phyloP scores from a whole-genome alignment of 2,797 vertebrate genomes.

The Gymnopithys bicolor region DNA sequence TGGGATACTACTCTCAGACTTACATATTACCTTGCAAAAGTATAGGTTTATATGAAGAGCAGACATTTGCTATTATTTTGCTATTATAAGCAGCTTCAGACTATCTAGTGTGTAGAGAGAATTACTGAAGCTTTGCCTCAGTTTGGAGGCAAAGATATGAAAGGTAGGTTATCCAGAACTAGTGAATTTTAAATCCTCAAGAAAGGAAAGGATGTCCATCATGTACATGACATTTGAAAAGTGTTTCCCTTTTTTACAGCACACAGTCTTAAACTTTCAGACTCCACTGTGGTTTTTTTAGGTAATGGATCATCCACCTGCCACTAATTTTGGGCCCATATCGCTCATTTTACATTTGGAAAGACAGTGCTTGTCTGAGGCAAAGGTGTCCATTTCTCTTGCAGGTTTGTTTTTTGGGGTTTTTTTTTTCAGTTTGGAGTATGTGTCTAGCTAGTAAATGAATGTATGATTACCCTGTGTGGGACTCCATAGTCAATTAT shows the following conservation, averaged over 20 bases:
- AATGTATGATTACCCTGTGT: background rate
- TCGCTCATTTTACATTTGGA: background rate
- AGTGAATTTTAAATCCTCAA: background rate
- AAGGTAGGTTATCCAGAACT: background rate
- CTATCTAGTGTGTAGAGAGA: background rate
- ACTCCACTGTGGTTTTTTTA: background rate
- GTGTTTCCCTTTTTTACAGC: background rate
- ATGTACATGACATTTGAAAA: fast-evolving
- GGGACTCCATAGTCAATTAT: fast-evolving
- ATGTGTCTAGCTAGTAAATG: background rate
- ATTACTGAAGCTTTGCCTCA: background rate
- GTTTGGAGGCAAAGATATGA: background rate
- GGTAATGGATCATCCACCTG: background rate
- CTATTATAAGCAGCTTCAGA: background rate
- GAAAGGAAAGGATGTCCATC: background rate
- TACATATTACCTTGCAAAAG: background rate
- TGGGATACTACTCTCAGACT: background rate
- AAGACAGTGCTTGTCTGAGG: background rate
- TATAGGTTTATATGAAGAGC: background rate
- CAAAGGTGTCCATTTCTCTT: background rate
- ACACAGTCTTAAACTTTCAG: background rate
- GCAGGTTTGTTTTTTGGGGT: background rate
- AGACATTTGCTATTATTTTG: background rate
- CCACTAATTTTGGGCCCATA: background rate
- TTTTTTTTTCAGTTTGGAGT: background rate